Conservation (phyloP, 2,113 vertebrate genomes). For the Nipponia nippon region DNA sequence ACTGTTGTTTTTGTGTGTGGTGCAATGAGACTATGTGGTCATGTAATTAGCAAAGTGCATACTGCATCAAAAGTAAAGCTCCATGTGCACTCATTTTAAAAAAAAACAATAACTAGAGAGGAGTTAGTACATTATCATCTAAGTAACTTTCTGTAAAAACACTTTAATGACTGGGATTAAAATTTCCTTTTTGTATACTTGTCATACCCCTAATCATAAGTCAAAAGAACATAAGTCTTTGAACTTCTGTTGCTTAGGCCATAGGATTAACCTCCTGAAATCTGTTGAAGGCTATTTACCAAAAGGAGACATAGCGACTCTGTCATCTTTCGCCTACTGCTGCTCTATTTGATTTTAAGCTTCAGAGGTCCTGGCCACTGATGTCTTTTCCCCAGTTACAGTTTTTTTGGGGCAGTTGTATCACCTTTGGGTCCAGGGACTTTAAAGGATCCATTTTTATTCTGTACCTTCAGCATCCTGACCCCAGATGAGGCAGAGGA, state of each 20-base stretch:
- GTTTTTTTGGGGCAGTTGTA: neutral
- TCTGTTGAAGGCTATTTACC: neutral
- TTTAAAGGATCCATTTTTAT: neutral
- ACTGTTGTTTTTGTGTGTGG: neutral
- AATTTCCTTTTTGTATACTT: neutral
- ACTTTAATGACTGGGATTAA: neutral
- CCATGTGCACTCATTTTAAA: neutral
- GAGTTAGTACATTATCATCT: neutral
- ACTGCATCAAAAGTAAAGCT: neutral
- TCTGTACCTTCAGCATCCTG: neutral
- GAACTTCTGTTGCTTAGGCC: neutral
- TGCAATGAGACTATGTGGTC: neutral
- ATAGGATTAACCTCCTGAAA: neutral
- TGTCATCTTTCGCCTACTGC: neutral
- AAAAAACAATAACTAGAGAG: neutral
- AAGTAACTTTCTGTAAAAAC: neutral
- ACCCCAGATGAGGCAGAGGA: neutral
- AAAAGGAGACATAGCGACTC: neutral
- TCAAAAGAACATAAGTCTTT: neutral
- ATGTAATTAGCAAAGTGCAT: neutral
- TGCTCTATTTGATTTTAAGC: neutral
- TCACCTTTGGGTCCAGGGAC: neutral
- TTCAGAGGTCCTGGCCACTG: neutral
- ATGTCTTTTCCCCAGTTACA: neutral
- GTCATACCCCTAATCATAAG: neutral